These are phyloP conservation scores for Rhinogobius similis DNA, from an alignment of 2,113 vertebrate genomes.

Conservation along the genomic window DNA sequence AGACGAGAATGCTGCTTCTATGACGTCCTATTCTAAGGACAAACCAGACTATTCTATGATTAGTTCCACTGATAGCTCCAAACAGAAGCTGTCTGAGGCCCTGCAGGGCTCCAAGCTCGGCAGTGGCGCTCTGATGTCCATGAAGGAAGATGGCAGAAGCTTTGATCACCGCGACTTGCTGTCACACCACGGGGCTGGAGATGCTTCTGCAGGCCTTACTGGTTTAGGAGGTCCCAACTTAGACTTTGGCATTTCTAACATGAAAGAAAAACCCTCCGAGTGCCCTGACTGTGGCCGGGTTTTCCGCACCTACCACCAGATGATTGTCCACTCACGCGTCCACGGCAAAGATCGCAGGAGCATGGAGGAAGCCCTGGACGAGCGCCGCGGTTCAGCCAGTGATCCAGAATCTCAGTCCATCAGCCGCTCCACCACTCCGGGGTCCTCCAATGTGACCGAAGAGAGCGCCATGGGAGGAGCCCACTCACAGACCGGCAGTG, in stretches of 20 bases:
- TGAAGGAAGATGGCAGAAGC: conserved; percentile 86
- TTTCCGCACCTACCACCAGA: conserved; percentile 98
- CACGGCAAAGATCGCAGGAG: conserved; percentile 90
- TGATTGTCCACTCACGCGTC: conserved; percentile 95
- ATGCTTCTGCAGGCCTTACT: conserved; percentile 56
- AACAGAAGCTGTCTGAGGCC: conserved; percentile 91
- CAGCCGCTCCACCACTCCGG: conserved; percentile 95
- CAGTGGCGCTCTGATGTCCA: conserved; percentile 80
- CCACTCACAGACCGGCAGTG: conserved; percentile 93
- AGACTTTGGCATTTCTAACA: conserved; percentile 84
- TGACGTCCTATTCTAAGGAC: conserved; percentile 89
- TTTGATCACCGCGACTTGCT: conserved; percentile 92
- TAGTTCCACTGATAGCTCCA: conserved; percentile 86
- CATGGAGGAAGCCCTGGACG: conserved; percentile 88
- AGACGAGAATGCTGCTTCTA: conserved; percentile 82
- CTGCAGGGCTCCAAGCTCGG: conserved; percentile 89
- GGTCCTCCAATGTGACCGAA: conserved; percentile 96
- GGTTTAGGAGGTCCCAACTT: conserved; percentile 83
- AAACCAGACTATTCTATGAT: conserved; percentile 93
- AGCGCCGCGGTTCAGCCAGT: conserved; percentile 93
- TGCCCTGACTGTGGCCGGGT: conserved; percentile 95
- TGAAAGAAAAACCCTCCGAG: conserved; percentile 95
- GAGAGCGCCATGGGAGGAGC: conserved; percentile 93
- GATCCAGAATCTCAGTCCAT: conserved; percentile 98
- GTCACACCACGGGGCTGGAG: conserved; percentile 80